Evolutionary conservation across 2,113 vertebrate species (phyloP), one percentile per base, ranked within the genome.

Genomic region (Ctenomys sociabilis): DNA sequence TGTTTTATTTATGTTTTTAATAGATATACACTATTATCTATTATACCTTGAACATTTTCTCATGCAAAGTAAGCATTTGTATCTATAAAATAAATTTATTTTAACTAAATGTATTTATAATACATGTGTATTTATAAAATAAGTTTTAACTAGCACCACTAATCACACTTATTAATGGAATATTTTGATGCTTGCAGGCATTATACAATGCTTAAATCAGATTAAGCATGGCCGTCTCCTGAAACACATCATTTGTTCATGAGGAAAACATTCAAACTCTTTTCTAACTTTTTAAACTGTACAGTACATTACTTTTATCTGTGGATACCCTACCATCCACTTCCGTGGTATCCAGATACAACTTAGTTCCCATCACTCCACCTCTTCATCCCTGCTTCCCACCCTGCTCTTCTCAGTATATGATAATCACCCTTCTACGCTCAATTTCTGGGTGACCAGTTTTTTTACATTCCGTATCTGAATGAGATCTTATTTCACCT

Each of bases 1-100:
- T 54, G 22, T 63, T 86, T 93, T 95, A 43, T 43, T 92, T 93
- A 75, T 68, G 57, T 4, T 77, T 95, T 91, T 54, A 84, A 83
- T 10, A 91, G 30, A 72, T 89, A 59, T 64, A 37, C 63, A n/a
- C 37, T 82, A 43, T 86, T 87, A 72, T 37, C 54, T 63, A 12
- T 93, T 94, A 75, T 11, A 91, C 22, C 35, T 45, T 92, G 5
- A 92, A 88, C 17, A 92, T 85, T 82, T 92, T 85, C 16, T 14
- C 7, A 61, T 72, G 37, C 59, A 32, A 95, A 68, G 19, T 73
- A 94, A 85, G 16, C 72, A 37, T 88, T 78, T 54, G 37, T 93
- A 17, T 85, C 66, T 66, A 80, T 40, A 80, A 52, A 80, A 52
- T 57, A 32, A 21, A 88, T 88, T 40, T 72, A 87, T 37, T 85